Conservation (phyloP, 2,113 vertebrate genomes). For the Fulmarus glacialis region DNA sequence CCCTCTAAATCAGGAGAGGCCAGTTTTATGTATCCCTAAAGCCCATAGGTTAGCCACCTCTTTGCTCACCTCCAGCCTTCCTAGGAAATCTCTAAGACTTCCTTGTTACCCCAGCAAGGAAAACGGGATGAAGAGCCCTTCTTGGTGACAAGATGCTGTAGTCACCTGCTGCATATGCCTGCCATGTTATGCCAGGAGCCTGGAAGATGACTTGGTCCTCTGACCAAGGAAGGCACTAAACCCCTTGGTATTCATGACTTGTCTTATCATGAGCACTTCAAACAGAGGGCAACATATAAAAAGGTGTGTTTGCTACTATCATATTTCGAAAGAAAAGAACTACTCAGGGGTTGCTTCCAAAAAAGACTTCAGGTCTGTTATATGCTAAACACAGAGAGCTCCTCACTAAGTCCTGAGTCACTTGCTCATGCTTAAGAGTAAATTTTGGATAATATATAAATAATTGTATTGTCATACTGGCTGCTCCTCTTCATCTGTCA, state of each 20-base stretch:
- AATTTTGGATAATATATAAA: not conserved
- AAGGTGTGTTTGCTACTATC: not conserved
- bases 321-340: not conserved
- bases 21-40: not conserved
- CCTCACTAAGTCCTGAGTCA: not conserved
- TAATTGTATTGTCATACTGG: not conserved
- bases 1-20: not conserved
- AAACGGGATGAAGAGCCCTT: not conserved
- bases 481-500: not conserved
- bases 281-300: not conserved
- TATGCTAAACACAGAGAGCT: not conserved
- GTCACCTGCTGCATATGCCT: not conserved
- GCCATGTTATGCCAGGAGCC: not conserved
- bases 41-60: fast-evolving
- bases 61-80: not conserved
- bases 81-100: not conserved
- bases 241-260: not conserved
- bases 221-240: not conserved
- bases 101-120: not conserved
- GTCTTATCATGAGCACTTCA: not conserved
- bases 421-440: fast-evolving
- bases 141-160: not conserved
- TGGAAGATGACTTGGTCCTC: not conserved
- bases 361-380: not conserved
- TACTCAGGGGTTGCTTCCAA: not conserved